These are phyloP conservation scores for Dicrurus megarhynchus DNA, from an alignment of 2,113 vertebrate species.

Conservation along the genomic window DNA sequence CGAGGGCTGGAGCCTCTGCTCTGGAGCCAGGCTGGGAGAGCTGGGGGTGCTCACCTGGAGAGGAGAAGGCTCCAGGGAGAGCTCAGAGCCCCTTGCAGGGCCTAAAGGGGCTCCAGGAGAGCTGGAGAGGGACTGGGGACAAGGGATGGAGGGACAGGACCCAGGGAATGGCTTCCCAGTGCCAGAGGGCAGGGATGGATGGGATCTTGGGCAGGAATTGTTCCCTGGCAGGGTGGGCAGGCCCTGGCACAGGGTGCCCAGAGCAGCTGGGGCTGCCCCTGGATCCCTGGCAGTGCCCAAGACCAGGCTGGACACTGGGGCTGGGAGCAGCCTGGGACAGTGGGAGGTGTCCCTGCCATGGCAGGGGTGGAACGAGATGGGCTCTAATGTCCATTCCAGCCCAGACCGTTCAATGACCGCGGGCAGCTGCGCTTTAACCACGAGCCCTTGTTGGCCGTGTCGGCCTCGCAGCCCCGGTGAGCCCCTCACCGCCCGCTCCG, in stretches of 20 bases:
- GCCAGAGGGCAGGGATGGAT: not conserved
- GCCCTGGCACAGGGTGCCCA: not conserved
- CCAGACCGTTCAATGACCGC: too few species aligned
- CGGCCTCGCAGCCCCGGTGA: not conserved
- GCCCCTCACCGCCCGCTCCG: not conserved
- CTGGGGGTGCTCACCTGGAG: not conserved
- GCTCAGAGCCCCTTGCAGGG: accelerated
- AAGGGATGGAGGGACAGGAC: not conserved
- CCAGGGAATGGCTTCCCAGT: not conserved
- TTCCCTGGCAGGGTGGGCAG: not conserved
- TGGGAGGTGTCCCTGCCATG: not conserved
- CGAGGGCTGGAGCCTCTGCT: not conserved
- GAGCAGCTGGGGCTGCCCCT: not conserved
- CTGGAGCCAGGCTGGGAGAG: not conserved
- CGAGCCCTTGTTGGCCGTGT: too few species aligned
- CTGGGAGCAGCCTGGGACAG: not conserved
- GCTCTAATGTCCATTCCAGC: not conserved
- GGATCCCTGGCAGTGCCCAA: not conserved
- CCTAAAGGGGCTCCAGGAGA: not conserved
- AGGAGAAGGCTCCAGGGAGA: not conserved
- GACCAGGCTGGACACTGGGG: not conserved
- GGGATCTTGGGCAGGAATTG: not conserved
- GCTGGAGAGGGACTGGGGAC: not conserved
- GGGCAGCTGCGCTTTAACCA: not conserved
- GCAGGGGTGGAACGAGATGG: not conserved